These are phyloP conservation scores for Charanyca ferruginea DNA, from an alignment of 2,888 invertebrate species.

Conservation along the genomic window DNA sequence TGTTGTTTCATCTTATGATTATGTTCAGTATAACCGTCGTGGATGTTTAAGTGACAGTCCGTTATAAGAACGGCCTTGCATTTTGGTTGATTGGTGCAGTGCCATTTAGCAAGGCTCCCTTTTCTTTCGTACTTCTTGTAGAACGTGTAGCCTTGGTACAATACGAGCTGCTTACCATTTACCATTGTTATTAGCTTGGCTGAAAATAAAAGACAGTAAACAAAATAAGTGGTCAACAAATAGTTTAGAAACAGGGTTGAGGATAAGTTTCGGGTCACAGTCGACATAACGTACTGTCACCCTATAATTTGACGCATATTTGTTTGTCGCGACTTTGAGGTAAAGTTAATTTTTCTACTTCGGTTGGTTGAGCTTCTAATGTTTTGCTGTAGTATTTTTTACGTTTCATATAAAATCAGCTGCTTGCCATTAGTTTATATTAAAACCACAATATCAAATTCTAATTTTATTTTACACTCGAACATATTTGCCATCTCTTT, in stretches of 20 bases:
- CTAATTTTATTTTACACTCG: slow-evolving; percentile 39
- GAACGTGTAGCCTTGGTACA: slow-evolving; percentile 58
- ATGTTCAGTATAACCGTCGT: slow-evolving; percentile 32
- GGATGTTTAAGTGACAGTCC: slow-evolving; percentile 23
- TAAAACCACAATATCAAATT: too few relatives aligned
- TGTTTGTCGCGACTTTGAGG: too few relatives aligned
- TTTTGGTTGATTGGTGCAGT: slow-evolving; percentile 53
- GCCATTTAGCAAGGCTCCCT: slow-evolving; percentile 45
- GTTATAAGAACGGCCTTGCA: slow-evolving; percentile 50
- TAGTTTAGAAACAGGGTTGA: too few relatives aligned
- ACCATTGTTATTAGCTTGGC: slow-evolving; percentile 50
- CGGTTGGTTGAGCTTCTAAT: too few relatives aligned
- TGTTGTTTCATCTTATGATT: slow-evolving; percentile 34
- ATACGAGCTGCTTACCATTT: slow-evolving; percentile 26
- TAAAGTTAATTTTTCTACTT: too few relatives aligned
- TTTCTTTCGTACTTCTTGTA: slow-evolving; percentile 41
- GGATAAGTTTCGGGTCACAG: too few relatives aligned
- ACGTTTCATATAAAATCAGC: too few relatives aligned
- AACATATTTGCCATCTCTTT: slow-evolving; percentile 31
- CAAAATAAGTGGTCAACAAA: too few relatives aligned
- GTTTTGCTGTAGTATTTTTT: too few relatives aligned
- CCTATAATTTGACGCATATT: too few relatives aligned
- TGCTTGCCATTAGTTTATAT: too few relatives aligned
- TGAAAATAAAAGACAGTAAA: slow-evolving; percentile 40
- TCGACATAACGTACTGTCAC: too few relatives aligned